phyloP scores from a whole-genome alignment of 2,113 vertebrate genomes.

The Corythoichthys intestinalis region DNA sequence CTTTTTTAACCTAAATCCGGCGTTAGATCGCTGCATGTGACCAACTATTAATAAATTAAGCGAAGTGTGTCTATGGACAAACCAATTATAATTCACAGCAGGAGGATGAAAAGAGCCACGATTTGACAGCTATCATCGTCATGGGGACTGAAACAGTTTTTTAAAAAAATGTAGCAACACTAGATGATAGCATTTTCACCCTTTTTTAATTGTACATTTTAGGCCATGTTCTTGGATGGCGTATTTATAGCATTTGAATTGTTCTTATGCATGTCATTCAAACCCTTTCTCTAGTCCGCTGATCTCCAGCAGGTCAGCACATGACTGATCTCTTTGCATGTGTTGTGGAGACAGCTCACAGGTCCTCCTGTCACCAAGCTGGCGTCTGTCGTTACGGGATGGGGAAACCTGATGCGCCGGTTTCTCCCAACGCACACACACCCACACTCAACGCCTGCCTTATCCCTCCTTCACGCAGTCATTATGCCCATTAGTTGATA shows the following conservation, averaged over 20 bases:
- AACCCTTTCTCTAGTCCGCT: neutral
- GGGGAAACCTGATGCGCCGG: slow-evolving; percentile 70
- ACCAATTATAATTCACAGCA: too few relatives aligned
- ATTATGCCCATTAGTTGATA: slow-evolving; percentile 24
- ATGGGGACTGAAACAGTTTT: too few relatives aligned
- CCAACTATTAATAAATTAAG: too few relatives aligned
- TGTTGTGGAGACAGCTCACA: slow-evolving; percentile 27
- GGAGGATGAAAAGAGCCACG: too few relatives aligned
- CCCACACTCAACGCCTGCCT: slow-evolving; percentile 5
- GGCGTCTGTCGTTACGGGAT: slow-evolving; percentile 53
- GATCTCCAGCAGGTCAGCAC: slow-evolving; percentile 8
- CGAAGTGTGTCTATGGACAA: too few relatives aligned
- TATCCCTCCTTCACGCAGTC: slow-evolving; percentile 8
- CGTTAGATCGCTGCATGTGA: too few relatives aligned
- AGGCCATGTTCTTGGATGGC: neutral
- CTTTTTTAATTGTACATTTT: too few relatives aligned
- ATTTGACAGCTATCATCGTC: too few relatives aligned
- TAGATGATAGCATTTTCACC: too few relatives aligned
- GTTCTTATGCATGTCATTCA: neutral
- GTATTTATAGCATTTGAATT: neutral
- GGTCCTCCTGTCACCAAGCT: slow-evolving; percentile 37
- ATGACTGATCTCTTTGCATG: slow-evolving; percentile 2
- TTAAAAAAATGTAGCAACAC: too few relatives aligned
- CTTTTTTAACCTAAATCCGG: too few relatives aligned
- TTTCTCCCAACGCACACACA: slow-evolving; percentile 37